Evolutionary conservation across 2,797 vertebrate genomes (phyloP).

Genomic region (Okamejei kenojei): DNA sequence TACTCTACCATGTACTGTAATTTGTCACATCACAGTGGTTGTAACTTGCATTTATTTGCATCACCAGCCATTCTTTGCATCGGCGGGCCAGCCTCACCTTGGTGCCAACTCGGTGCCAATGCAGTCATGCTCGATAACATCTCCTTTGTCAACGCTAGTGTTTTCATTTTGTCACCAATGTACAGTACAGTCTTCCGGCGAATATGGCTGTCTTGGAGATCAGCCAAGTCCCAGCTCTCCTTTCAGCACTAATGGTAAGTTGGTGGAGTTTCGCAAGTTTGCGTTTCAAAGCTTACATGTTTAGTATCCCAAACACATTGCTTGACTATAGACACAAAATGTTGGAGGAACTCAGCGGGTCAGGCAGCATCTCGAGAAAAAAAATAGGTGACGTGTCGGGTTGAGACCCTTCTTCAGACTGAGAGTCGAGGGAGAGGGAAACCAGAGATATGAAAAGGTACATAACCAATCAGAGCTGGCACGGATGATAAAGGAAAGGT

Average conservation of each 20-base stretch:
- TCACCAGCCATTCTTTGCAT: conserved; percentile 34
- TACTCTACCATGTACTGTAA: background rate
- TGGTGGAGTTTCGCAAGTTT: background rate
- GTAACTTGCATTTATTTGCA: conserved; percentile 36
- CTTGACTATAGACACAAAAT: background rate
- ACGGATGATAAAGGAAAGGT: too few species aligned
- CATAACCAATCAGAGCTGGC: too few species aligned
- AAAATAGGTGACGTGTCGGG: too few species aligned
- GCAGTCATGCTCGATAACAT: conserved; percentile 34
- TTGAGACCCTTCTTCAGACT: too few species aligned
- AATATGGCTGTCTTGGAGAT: conserved; percentile 35
- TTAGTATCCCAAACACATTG: background rate
- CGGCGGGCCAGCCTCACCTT: conserved; percentile 34
- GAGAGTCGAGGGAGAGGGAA: too few species aligned
- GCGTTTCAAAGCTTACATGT: background rate
- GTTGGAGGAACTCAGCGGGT: too few species aligned
- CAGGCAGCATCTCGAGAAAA: too few species aligned
- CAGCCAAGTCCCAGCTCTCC: conserved; percentile 36
- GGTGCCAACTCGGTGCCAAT: conserved; percentile 33
- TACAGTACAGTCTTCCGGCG: conserved; percentile 22
- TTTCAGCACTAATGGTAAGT: conserved; percentile 23
- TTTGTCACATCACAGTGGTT: conserved; percentile 4
- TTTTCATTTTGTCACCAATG: conserved; percentile 38
- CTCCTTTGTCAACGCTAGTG: conserved; percentile 32
- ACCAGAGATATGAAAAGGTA: too few species aligned